Base-by-base conservation (phyloP, 2,888 invertebrate species). In the Bedellia somnulentella region DNA sequence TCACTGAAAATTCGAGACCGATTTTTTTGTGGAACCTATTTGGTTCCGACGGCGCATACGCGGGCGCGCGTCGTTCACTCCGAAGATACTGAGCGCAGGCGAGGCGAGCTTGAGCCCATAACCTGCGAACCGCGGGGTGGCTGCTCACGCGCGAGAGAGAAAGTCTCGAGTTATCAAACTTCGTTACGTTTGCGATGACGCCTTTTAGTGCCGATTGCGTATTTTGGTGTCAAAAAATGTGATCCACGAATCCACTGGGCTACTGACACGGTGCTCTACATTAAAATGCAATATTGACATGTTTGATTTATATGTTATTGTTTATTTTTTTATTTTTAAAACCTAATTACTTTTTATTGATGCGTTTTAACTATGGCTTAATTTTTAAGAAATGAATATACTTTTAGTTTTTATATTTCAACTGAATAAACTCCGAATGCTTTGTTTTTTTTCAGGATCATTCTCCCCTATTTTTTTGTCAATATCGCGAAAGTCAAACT, bases 131-230 rank as follows among this genome's bases (percentile, higher is more conserved):
- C n/a, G n/a, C n/a, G n/a, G n/a, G n/a, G n/a, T n/a, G n/a, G n/a
- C n/a, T n/a, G n/a, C n/a, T n/a, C n/a, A n/a, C n/a, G n/a, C n/a
- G n/a, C 43, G 49, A 52, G 67, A 68, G 70, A 71, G 71, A 71
- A 73, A 73, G 71, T 71, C 62, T 49, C 53, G 46, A 66, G 70
- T 70, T 70, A 68, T 67, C 64, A 67, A 67, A 70, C 67, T 57
- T 52, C 49, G 63, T 73, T 73, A 73, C 73, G 70, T 71, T 61
- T 21, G 46, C 50, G 68, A 68, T 71, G 71, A 73, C 71, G 71
- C 60, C 57, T n/a, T 10, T 48, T n/a, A n/a, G n/a, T 42, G 38
- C 46, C 58, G 61, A 57, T 73, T 73, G 70, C 71, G 73, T 68
- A 59, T 63, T 53, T n/a, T 66, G 60, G 58, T 64, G 73, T 70